Evolutionary conservation across 2,797 vertebrate genomes (phyloP), one percentile per base, ranked within the genome.

Genomic region (Jordanella pulchra): DNA sequence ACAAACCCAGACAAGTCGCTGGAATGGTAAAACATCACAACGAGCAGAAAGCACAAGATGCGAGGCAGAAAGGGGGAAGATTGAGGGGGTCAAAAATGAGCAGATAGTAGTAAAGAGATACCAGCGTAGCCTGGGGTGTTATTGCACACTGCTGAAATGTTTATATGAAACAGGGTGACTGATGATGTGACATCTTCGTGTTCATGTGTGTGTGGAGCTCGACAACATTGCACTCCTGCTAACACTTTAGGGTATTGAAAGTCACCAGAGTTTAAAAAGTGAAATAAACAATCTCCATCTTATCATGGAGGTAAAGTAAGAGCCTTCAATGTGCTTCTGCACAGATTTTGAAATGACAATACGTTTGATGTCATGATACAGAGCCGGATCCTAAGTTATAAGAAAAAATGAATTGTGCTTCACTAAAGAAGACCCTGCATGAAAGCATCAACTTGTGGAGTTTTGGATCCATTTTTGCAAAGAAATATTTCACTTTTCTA

Each of bases 131-230:
- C 80, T 1, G 21, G 35, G 81, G 82, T 7, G 27, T 76, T 75
- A 48, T 75, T 77, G 70, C 82, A 81, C 51, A 25, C 77, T 67
- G 71, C 54, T 77, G 78, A 77, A 76, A 71, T 68, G 75, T 84
- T 80, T 78, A 72, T 80, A 72, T 77, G 73, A 82, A 81, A 68
- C 11, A 5, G 67, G 71, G 61, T 78, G 84, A 85, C 78, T 66
- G 71, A 69, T 76, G 78, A 76, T 78, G 74, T 78, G 75, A 85
- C 69, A 65, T 45, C 67, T 47, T 42, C n/a, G 15, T 42, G 32
- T 25, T 11, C 30, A 32, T 54, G 44, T 39, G 48, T 67, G 63
- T 4, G 23, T 67, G 60, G 23, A 35, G 55, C 65, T 74, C 13
- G 67, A 50, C 28, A 64, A 50, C 65, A 50, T 18, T 17, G 45